Evolutionary conservation across 2,113 vertebrate species (phyloP).

Genomic region (Oryzias melastigma): DNA sequence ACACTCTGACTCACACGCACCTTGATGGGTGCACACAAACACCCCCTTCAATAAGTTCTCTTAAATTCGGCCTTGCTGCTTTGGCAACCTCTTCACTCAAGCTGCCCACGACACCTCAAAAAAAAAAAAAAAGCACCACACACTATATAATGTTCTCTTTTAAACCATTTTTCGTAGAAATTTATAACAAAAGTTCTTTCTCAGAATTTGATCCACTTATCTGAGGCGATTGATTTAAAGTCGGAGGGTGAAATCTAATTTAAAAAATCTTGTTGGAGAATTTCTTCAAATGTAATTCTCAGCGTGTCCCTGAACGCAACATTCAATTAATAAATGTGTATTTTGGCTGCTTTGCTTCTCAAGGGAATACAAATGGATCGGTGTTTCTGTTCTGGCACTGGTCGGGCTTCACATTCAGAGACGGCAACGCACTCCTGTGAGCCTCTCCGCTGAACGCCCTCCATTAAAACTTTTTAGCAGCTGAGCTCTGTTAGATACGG

Average conservation of each 20-base stretch:
- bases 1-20: constrained; percentile 34
- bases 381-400: constrained; percentile 2
- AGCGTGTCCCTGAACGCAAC: constrained; percentile 2
- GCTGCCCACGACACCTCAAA: constrained; percentile 11
- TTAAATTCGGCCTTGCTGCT: background rate
- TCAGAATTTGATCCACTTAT: constrained; percentile 4
- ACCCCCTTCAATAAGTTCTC: background rate
- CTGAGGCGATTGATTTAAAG: background rate
- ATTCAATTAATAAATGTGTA: constrained; percentile 40
- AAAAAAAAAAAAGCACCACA: constrained; percentile 3
- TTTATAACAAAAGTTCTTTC: background rate
- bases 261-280: background rate
- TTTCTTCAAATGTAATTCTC: constrained; percentile 12
- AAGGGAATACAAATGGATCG: constrained; percentile 20
- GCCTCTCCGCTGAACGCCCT: constrained; percentile 4
- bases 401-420: constrained; percentile 6
- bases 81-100: constrained; percentile 16
- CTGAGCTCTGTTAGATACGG: constrained; percentile 12
- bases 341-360: constrained; percentile 35
- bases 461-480: constrained; percentile 1
- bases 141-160: constrained; percentile 5
- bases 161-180: background rate
- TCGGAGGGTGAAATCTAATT: constrained; percentile 11
- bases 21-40: constrained; percentile 15
- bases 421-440: constrained; percentile 1